Evolutionary conservation across 2,797 vertebrate species (phyloP), one percentile per base, ranked within the genome.

Genomic region (Pelodytes ibericus): DNA sequence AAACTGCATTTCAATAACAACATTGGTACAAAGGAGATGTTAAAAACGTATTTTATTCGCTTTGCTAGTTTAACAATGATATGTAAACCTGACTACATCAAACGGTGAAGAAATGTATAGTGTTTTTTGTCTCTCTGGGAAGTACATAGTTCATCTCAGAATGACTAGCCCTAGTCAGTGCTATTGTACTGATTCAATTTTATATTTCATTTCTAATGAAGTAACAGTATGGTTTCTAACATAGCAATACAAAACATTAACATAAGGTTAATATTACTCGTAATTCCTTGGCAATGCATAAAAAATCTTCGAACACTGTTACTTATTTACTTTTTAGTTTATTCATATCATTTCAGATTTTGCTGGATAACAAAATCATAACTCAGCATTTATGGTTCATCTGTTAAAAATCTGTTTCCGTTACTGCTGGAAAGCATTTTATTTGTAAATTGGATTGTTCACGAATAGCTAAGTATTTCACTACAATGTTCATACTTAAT

Each of bases 281-380:
- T 53, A 31, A 31, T 41, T 61, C 53, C 44, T 72, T 79, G 64
- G 71, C 57, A 61, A 61, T 62, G 33, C 15, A 24, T 22, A 29
- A 49, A 29, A 29, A 72, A 44, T 60, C 16, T 72, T 29, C 72
- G 76, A 56, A 79, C 29, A 61, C 62, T 78, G 53, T 61, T 72
- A 41, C 62, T 67, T 72, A 63, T 72, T 72, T 68, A 72, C 25
- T 51, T 67, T 69, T 58, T 41, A 58, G n/a, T 24, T 60, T 49
- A 5, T 36, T 61, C 47, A 57, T 53, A 53, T 22, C 24, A 53
- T 79, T 69, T 73, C 58, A 41, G 31, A 68, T 68, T 65, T 72
- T 41, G 6, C 56, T 78, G 76, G 44, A 56, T 73, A 53, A 41
- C 13, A 73, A 72, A 41, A 72, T 61, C 69, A 72, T 29, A 72